These are phyloP conservation scores for Kryphioiulus occultus DNA, from an alignment of 2,888 invertebrate genomes.

Conservation along the genomic window DNA sequence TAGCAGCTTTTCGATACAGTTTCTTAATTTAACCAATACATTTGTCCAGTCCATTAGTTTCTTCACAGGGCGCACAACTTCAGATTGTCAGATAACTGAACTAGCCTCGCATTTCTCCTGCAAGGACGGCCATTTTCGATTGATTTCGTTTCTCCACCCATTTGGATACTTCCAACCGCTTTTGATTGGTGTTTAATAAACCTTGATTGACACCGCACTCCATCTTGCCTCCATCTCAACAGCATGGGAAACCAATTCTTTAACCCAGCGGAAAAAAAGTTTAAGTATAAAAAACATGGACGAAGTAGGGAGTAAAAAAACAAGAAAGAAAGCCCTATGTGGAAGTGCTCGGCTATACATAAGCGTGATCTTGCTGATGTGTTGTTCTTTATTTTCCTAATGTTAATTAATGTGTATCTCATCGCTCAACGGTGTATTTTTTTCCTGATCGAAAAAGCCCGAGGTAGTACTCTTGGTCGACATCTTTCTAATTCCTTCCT, in stretches of 20 bases:
- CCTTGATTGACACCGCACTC: neutral
- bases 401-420: slow-evolving; percentile 35
- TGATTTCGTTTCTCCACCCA: neutral
- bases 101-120: neutral
- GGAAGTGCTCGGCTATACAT: neutral
- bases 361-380: slow-evolving; percentile 31
- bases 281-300: neutral
- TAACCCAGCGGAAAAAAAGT: neutral
- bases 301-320: neutral
- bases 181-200: slow-evolving; percentile 35
- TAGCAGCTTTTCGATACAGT: too few species aligned
- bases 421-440: slow-evolving; percentile 26
- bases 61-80: too few species aligned
- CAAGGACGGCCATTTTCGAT: neutral
- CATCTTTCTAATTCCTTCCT: slow-evolving; percentile 31
- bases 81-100: neutral
- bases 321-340: neutral
- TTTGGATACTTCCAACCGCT: neutral
- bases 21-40: too few species aligned
- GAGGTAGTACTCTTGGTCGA: slow-evolving; percentile 28
- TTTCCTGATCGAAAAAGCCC: slow-evolving; percentile 17
- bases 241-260: slow-evolving; percentile 3
- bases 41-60: too few species aligned
- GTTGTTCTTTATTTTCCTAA: slow-evolving; percentile 35
- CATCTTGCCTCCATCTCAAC: slow-evolving; percentile 6